Conservation (phyloP, 2,113 vertebrate species). For the Eurystomus gularis region DNA sequence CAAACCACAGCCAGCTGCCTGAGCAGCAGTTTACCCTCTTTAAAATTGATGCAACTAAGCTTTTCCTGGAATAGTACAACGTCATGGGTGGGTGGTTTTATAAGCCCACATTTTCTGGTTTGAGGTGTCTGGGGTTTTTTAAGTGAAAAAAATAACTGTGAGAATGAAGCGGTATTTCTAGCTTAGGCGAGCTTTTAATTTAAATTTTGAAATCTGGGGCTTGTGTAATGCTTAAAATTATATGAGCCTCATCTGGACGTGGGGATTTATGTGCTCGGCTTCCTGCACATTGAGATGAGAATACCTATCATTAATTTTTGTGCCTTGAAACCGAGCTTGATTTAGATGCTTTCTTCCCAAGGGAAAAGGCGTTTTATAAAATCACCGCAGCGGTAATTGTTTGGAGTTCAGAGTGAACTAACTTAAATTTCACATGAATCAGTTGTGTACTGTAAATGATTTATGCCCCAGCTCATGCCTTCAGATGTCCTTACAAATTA, state of each 20-base stretch:
- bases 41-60: too few species aligned
- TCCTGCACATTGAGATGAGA: background rate
- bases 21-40: too few species aligned
- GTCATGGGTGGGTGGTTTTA: too few species aligned
- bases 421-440: constrained; percentile 6
- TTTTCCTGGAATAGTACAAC: too few species aligned
- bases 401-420: constrained; percentile 14
- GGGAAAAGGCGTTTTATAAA: constrained; percentile 14
- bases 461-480: background rate
- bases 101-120: too few species aligned
- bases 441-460: background rate
- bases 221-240: background rate
- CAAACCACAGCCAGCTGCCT: too few species aligned
- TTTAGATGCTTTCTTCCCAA: constrained; percentile 37
- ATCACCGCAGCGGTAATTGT: background rate
- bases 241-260: background rate
- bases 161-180: background rate
- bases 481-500: constrained; percentile 2
- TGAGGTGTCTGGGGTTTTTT: too few species aligned
- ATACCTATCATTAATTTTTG: constrained; percentile 16
- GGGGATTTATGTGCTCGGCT: background rate
- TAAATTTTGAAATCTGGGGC: background rate
- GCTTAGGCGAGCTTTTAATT: background rate
- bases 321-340: background rate
- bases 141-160: background rate